Evolutionary conservation across 1,140 invertebrate genomes (phyloP).

Genomic region (Leptopilina boulardi): DNA sequence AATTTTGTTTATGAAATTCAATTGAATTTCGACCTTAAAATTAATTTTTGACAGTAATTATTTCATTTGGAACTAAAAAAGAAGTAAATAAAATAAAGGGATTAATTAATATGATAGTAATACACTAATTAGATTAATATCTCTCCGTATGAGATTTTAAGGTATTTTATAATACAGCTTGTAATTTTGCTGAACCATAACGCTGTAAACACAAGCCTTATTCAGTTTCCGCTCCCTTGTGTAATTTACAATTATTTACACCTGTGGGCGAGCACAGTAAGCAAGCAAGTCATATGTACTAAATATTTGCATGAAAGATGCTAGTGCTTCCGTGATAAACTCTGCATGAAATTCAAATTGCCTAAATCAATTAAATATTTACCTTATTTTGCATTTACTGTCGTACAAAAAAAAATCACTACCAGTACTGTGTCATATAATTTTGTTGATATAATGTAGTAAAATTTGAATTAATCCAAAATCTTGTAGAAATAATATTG

Average conservation of each 20-base stretch:
- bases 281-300: constrained; percentile 1
- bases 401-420: background rate
- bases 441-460: no score
- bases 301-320: constrained; percentile 14
- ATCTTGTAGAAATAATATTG: no score
- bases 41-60: no score
- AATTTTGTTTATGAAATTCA: no score
- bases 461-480: no score
- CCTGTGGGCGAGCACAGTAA: constrained; percentile 6
- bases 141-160: background rate
- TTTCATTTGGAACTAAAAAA: no score
- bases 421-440: no score
- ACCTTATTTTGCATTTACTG: background rate
- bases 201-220: background rate
- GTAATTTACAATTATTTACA: constrained; percentile 18
- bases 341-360: constrained; percentile 10
- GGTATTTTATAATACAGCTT: background rate
- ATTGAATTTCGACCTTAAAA: no score
- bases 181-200: background rate
- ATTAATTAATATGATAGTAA: no score
- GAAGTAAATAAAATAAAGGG: no score
- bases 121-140: no score
- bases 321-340: background rate
- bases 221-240: background rate
- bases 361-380: background rate